These are phyloP conservation scores for Drosophila littoralis DNA, from an alignment of 1,140 invertebrate genomes.

Conservation along the genomic window DNA sequence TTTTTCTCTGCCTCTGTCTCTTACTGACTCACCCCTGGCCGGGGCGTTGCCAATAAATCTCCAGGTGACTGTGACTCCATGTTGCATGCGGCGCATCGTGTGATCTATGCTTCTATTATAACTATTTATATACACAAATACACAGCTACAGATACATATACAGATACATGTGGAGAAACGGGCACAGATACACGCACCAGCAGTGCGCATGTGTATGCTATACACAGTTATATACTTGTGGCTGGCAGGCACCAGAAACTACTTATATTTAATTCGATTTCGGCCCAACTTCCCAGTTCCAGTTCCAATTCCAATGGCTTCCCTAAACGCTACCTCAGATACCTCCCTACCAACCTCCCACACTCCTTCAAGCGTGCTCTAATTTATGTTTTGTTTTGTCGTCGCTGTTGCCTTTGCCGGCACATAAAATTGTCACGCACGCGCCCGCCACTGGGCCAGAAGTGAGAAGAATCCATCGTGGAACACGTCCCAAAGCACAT, in stretches of 20 bases:
- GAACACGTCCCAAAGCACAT: constrained; percentile 26
- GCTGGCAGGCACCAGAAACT: constrained; percentile 31
- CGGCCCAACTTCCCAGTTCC: constrained; percentile 32
- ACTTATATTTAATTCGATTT: constrained; percentile 79
- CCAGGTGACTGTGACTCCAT: constrained; percentile 76
- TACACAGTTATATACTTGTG: background rate
- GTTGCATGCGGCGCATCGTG: constrained; percentile 78
- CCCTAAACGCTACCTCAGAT: constrained; percentile 18
- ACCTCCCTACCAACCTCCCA: background rate
- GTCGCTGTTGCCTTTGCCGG: constrained; percentile 41
- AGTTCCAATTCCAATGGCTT: background rate
- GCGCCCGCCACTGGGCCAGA: constrained; percentile 41
- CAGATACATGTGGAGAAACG: constrained; percentile 10
- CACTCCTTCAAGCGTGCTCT: constrained; percentile 29
- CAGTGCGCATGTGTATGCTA: constrained; percentile 30
- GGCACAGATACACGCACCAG: constrained; percentile 6
- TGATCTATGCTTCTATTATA: constrained; percentile 83
- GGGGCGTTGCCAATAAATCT: constrained; percentile 74
- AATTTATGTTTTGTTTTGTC: constrained; percentile 76
- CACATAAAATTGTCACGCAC: constrained; percentile 62
- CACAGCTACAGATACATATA: constrained; percentile 25
- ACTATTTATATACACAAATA: constrained; percentile 59
- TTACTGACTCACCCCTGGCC: constrained; percentile 51
- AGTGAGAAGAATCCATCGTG: constrained; percentile 43
- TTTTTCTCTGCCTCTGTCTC: constrained; percentile 9